A percentile compares a stretch with the other conserved stretches of the same genome.
phyloP scores from a whole-genome alignment of 2,113 vertebrate genomes.

The Pangasianodon gigas region DNA sequence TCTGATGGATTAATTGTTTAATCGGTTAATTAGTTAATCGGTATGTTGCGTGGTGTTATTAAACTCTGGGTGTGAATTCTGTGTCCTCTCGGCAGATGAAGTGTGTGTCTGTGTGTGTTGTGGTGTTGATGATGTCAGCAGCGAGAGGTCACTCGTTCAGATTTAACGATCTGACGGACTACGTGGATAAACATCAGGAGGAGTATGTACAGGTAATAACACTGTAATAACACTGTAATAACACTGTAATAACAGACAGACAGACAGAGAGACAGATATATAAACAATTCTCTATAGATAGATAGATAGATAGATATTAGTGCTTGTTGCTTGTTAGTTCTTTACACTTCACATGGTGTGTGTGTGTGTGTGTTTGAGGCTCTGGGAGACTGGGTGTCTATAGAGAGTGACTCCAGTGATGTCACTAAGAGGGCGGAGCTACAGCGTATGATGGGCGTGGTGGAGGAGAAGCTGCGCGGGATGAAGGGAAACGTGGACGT shows the following conservation, averaged over 20 bases:
- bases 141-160: not conserved
- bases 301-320: not conserved
- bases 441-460: slow-evolving; percentile 76
- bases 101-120: not conserved
- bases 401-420: slow-evolving; percentile 86
- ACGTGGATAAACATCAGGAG: slow-evolving; percentile 45
- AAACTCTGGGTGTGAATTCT: not conserved
- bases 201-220: slow-evolving; percentile 47
- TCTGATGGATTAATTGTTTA: not conserved
- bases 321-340: not conserved
- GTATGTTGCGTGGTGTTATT: not conserved
- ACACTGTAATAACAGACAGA: not conserved
- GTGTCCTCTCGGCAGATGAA: slow-evolving; percentile 39
- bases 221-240: not conserved
- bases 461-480: slow-evolving; percentile 71
- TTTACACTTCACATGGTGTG: not conserved
- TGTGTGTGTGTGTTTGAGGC: slow-evolving; percentile 63
- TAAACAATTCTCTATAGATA: not conserved
- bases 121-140: slow-evolving; percentile 31
- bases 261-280: not conserved
- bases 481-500: slow-evolving; percentile 78
- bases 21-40: not conserved
- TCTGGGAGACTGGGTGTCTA: slow-evolving; percentile 84
- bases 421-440: slow-evolving; percentile 74
- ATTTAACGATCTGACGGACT: slow-evolving; percentile 16